A percentile compares a stretch with the other conserved stretches of the same genome.
phyloP scores from a whole-genome alignment of 1,140 invertebrate species.

The Parapsyche elsis region DNA sequence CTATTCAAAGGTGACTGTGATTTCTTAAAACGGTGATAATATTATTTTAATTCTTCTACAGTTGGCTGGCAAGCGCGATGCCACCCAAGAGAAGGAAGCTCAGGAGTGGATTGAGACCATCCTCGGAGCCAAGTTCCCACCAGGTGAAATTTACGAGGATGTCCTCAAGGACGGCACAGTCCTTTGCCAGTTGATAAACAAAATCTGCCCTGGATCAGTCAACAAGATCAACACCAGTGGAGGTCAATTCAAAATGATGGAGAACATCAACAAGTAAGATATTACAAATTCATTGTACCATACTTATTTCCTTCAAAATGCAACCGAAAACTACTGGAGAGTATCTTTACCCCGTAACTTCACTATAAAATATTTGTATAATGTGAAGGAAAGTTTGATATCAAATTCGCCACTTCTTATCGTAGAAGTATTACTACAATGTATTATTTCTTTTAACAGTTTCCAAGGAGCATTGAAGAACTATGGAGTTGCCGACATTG shows the following conservation, averaged over 20 bases:
- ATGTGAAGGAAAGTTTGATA: too few species aligned
- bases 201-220: slow-evolving; percentile 82
- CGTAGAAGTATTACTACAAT: too few species aligned
- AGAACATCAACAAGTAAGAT: slow-evolving; percentile 90
- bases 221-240: slow-evolving; percentile 89
- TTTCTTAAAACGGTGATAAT: slow-evolving; percentile 31
- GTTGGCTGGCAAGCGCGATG: slow-evolving; percentile 90
- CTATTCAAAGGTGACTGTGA: slow-evolving; percentile 11
- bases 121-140: slow-evolving; percentile 86
- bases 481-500: slow-evolving; percentile 92
- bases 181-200: slow-evolving; percentile 92
- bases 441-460: slow-evolving; percentile 66
- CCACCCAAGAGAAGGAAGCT: slow-evolving; percentile 87
- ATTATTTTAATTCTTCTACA: slow-evolving; percentile 61
- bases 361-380: too few species aligned
- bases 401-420: too few species aligned
- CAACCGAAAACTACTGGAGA: too few species aligned
- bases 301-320: too few species aligned
- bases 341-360: too few species aligned
- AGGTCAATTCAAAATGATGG: slow-evolving; percentile 95
- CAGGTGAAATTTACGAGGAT: slow-evolving; percentile 80
- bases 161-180: slow-evolving; percentile 87
- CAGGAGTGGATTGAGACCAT: slow-evolving; percentile 93
- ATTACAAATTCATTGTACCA: too few species aligned
- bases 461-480: slow-evolving; percentile 90